Base-by-base conservation (phyloP, 1,140 invertebrate species). In the Himalopsyche phryganea region DNA sequence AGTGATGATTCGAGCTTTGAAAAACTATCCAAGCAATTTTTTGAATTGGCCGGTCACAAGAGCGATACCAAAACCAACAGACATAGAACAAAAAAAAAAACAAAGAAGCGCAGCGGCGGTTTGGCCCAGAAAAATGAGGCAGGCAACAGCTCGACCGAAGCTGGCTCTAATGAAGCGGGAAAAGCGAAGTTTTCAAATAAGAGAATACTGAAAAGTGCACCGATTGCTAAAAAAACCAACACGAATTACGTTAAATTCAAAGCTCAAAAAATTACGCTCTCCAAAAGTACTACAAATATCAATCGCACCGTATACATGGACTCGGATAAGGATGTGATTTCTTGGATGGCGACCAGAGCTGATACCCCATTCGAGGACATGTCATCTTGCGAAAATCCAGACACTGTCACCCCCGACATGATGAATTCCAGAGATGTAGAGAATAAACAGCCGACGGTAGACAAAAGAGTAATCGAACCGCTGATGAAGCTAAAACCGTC, bases 261-360 rank as follows among this genome's bases (percentile, higher is more conserved):
- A 45, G 54, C 58, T 9, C 63, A 65, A 42, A 65, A 65, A 49
- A 65, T 65, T 9, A 61, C 48, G 10, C 38, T 61, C 14, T 54
- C 59, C 2, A 58, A 56, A 46, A 61, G 63, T 44, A 61, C 50
- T 40, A 58, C 59, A 18, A 61, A 61, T 51, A 52, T 58, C 10
- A 65, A 65, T 52, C 51, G 51, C 13, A 59, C 63, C n/a, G 42
- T 49, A 10, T 61, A 58, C 40, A 70, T 77, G 20, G 70, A 77
- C 55, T 72, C 71, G 40, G 75, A 78, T 46, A 77, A 71, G 69
- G 76, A 77, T 57, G 66, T 78, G 11, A 73, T 75, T 61, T 78
- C 76, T 19, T 78, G 76, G 76, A 77, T 78, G 71, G 77, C 73
- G 2, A 61, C 77, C 15, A 69, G 73, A 13, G 69, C 67, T 11